A percentile compares a stretch with the other conserved stretches of the same genome.
Conservation (phyloP, 2,888 invertebrate species). For the Lycia hirtaria region DNA sequence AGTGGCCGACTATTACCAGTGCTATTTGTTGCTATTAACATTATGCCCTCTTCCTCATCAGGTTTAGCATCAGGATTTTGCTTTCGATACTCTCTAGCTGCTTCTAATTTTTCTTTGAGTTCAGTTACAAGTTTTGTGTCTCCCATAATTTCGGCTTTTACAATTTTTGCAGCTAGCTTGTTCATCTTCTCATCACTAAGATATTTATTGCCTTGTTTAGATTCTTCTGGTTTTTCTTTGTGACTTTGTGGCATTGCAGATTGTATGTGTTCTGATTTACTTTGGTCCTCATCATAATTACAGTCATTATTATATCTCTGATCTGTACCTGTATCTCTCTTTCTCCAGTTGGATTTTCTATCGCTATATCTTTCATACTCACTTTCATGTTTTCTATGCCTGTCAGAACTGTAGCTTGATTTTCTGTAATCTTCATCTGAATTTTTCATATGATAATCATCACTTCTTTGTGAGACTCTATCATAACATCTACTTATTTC, state of each 20-base stretch:
- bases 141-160: constrained; percentile 98
- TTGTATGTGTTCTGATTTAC: constrained; percentile 13
- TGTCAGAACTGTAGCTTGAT: constrained; percentile 9
- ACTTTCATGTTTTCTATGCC: constrained; percentile 22
- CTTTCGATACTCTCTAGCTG: constrained; percentile 86
- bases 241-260: constrained; percentile 14
- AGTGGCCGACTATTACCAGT: constrained; percentile 90
- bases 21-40: constrained; percentile 89
- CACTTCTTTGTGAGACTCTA: constrained; percentile 11
- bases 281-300: not conserved
- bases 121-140: constrained; percentile 88
- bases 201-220: constrained; percentile 55
- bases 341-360: constrained; percentile 57
- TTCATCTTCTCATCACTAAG: constrained; percentile 95
- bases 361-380: constrained; percentile 32
- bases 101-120: constrained; percentile 90
- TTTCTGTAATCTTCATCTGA: constrained; percentile 27
- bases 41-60: constrained; percentile 79
- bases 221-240: constrained; percentile 28
- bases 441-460: constrained; percentile 17
- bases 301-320: constrained; percentile 2
- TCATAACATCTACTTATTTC: constrained; percentile 4
- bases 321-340: constrained; percentile 34
- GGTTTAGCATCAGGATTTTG: constrained; percentile 66
- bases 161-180: constrained; percentile 93